phyloP scores from a whole-genome alignment of 37 sponge, comb jelly and placozoan species.

The Haliclona indistincta region DNA sequence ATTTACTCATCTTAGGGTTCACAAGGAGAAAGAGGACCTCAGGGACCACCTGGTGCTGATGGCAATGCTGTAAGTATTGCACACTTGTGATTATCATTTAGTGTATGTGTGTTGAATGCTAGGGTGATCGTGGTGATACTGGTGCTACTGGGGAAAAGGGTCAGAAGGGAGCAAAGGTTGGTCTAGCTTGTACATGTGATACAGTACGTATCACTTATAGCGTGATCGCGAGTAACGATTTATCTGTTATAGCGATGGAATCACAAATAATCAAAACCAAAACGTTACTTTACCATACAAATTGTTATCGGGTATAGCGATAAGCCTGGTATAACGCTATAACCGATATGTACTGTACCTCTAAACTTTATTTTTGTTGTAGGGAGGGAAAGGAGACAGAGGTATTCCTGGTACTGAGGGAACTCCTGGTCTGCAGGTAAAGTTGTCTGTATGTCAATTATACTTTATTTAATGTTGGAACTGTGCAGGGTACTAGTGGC shows the following conservation, averaged over 20 bases:
- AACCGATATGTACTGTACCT: too few species aligned
- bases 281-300: too few species aligned
- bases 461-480: not conserved
- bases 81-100: not conserved
- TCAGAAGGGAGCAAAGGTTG: constrained; percentile 52
- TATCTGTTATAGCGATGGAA: too few species aligned
- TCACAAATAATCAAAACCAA: too few species aligned
- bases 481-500: constrained; percentile 56
- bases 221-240: too few species aligned
- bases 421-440: too few species aligned
- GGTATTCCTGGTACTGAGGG: constrained; percentile 22
- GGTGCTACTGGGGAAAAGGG: constrained; percentile 61
- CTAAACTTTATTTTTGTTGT: too few species aligned
- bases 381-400: constrained; percentile 63
- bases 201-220: too few species aligned
- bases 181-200: constrained; percentile 15
- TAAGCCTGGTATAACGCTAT: too few species aligned
- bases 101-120: not conserved
- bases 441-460: too few species aligned
- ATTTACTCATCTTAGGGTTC: constrained; percentile 30
- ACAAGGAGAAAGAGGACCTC: constrained; percentile 34
- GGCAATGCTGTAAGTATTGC: constrained; percentile 32
- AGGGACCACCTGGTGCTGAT: constrained; percentile 53
- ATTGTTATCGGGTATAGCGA: too few species aligned
- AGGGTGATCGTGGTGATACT: constrained; percentile 52